Conservation (phyloP, 2,797 vertebrate genomes). For the Chromobotia macracanthus region DNA sequence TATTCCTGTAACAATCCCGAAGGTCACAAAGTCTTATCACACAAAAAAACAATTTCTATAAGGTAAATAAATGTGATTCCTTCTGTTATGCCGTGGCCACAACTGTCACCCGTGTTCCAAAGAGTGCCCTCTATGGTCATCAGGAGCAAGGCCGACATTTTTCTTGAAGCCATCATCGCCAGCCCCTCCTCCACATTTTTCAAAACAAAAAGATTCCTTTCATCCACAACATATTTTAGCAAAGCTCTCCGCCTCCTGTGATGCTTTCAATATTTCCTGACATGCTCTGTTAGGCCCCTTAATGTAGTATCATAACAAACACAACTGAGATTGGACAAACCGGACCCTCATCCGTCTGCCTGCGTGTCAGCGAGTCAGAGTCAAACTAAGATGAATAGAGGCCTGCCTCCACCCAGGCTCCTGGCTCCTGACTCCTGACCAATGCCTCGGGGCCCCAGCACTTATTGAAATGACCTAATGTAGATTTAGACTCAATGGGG, state of each 20-base stretch:
- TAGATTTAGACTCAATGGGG: slow-evolving; percentile 73
- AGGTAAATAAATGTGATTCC: not conserved
- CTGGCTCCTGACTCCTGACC: slow-evolving; percentile 29
- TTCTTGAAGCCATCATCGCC: slow-evolving; percentile 55
- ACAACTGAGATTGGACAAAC: slow-evolving; percentile 60
- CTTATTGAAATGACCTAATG: slow-evolving; percentile 78
- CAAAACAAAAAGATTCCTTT: slow-evolving; percentile 32
- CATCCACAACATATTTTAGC: slow-evolving; percentile 54
- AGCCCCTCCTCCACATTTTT: slow-evolving; percentile 12
- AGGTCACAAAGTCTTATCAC: not conserved
- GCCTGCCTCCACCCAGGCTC: not conserved
- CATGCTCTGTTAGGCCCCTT: slow-evolving; percentile 72
- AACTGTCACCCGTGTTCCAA: not conserved
- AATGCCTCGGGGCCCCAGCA: slow-evolving; percentile 41
- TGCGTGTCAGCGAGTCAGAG: slow-evolving; percentile 69
- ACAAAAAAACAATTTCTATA: not conserved
- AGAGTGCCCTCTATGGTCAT: not conserved
- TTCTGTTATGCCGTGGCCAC: not conserved
- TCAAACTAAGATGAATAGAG: slow-evolving; percentile 82
- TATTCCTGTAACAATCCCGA: too few relatives aligned
- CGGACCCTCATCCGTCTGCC: slow-evolving; percentile 57
- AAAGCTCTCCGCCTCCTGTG: slow-evolving; percentile 51
- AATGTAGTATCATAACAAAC: slow-evolving; percentile 74
- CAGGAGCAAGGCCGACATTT: slow-evolving; percentile 65
- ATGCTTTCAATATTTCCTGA: slow-evolving; percentile 71